Evolutionary conservation across 2,888 invertebrate genomes (phyloP).

Genomic region (Drosophila greeni): DNA sequence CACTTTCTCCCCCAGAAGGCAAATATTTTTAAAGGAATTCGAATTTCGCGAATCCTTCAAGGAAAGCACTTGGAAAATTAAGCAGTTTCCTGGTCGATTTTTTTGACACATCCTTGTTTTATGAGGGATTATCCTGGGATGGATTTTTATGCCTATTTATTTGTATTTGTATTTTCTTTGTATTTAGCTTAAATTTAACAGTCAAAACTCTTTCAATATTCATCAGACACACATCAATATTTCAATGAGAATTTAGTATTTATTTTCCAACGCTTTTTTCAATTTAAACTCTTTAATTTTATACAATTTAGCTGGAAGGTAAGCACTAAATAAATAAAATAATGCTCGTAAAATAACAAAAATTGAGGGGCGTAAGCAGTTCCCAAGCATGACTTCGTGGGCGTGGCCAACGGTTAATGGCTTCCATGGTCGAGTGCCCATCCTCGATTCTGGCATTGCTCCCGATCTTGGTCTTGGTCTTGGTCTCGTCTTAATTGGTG

Average conservation of each 20-base stretch:
- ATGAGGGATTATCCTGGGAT: neutral
- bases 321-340: conserved; percentile 47
- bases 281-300: conserved; percentile 25
- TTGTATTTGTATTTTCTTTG: neutral
- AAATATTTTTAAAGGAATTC: conserved; percentile 1
- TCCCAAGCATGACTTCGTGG: conserved; percentile 17
- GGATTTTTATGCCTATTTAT: neutral
- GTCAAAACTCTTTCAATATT: neutral
- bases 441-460: conserved; percentile 5
- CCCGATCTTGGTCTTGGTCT: conserved; percentile 15
- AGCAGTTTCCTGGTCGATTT: neutral
- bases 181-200: neutral
- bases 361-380: conserved; percentile 35
- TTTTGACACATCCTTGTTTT: neutral
- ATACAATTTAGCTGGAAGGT: conserved; percentile 26
- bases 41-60: conserved; percentile 2
- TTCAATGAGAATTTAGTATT: neutral
- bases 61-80: conserved; percentile 1
- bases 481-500: conserved; percentile 66
- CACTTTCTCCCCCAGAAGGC: neutral
- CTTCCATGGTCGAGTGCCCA: conserved; percentile 15
- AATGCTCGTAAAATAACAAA: conserved; percentile 35
- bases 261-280: conserved; percentile 6
- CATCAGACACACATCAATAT: neutral
- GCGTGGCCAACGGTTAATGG: conserved; percentile 1